Percentiles rank a stretch among this genome's conserved stretches.
These are phyloP conservation scores for Gavialis gangeticus DNA, from an alignment of 2,113 vertebrate species.

Conservation along the genomic window DNA sequence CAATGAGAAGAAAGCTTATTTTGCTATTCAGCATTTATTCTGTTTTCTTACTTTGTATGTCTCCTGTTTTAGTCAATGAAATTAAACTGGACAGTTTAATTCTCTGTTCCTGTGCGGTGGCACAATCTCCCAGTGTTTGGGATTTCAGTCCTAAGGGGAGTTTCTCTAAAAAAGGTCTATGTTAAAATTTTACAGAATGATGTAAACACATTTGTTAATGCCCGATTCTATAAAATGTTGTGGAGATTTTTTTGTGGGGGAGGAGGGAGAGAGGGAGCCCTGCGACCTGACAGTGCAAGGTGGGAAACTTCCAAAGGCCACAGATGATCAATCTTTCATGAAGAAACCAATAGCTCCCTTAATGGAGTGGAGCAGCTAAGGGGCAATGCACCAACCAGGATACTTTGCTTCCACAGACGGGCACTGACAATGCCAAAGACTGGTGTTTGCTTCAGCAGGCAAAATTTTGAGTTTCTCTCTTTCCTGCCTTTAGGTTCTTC, in stretches of 20 bases:
- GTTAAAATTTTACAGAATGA: neutral
- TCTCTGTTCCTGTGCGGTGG: neutral
- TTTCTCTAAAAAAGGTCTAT: neutral
- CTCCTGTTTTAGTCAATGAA: neutral
- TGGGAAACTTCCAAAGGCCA: neutral
- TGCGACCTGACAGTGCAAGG: accelerated
- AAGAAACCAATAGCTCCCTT: neutral
- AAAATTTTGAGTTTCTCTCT: neutral
- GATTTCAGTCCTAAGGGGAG: neutral
- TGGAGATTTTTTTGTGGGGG: neutral
- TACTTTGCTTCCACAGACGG: neutral
- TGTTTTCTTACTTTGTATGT: neutral
- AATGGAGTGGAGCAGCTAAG: neutral
- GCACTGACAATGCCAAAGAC: neutral
- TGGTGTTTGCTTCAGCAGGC: accelerated
- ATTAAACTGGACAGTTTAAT: accelerated
- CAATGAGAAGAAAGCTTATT: neutral
- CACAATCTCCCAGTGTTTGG: neutral
- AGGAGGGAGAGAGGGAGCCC: neutral
- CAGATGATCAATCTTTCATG: neutral
- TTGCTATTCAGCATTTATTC: neutral
- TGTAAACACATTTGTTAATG: neutral
- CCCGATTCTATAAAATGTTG: neutral
- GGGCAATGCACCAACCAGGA: neutral
- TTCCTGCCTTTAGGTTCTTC: neutral